These are phyloP conservation scores for Limnephilus auricula DNA, from an alignment of 2,888 invertebrate species.

Conservation along the genomic window DNA sequence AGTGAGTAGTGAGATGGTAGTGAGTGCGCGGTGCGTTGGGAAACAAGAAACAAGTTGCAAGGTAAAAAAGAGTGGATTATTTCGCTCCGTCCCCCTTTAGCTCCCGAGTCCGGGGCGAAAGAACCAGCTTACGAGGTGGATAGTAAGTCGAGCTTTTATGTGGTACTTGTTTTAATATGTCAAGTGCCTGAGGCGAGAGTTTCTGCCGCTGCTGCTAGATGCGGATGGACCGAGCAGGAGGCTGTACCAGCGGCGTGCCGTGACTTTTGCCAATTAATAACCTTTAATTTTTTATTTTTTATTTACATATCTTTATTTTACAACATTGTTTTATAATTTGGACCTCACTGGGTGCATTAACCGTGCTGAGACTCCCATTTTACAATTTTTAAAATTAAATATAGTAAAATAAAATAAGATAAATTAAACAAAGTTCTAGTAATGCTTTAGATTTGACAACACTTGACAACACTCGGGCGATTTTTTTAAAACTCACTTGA, in stretches of 20 bases:
- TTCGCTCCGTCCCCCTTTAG: conserved; percentile 47
- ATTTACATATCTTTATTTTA: no score
- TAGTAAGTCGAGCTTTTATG: conserved; percentile 15
- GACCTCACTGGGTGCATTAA: no score
- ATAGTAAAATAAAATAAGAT: no score
- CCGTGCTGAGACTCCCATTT: no score
- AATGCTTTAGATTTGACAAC: no score
- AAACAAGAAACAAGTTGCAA: conserved; percentile 50
- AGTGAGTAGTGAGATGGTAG: conserved; percentile 35
- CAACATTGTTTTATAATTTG: no score
- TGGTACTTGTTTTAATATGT: conserved; percentile 32
- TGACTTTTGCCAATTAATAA: neutral
- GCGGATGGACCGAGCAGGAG: conserved; percentile 17
- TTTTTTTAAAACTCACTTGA: no score
- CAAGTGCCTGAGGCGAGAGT: conserved; percentile 55
- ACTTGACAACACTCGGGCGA: no score
- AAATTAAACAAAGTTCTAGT: no score
- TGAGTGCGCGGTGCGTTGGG: conserved; percentile 30
- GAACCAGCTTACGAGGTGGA: conserved; percentile 11
- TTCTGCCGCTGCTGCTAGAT: conserved; percentile 44
- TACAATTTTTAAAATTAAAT: no score
- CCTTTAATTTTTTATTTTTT: neutral
- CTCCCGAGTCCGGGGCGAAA: neutral
- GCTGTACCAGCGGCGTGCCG: neutral
- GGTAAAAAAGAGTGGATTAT: conserved; percentile 37